Evolutionary conservation across 2,888 invertebrate species (phyloP).

Genomic region (Tetragnatha montana): DNA sequence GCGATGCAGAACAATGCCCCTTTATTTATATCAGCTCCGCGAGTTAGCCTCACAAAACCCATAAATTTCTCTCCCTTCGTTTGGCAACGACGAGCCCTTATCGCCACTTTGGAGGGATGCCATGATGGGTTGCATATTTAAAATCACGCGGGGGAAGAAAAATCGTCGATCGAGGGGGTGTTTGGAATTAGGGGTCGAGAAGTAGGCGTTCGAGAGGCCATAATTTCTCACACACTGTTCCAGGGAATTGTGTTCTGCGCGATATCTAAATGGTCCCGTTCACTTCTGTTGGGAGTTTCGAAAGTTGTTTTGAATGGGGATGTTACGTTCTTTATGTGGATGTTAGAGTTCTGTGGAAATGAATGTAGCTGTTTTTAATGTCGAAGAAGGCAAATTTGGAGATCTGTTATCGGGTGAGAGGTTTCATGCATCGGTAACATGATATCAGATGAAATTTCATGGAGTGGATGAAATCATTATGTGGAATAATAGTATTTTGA

Average conservation of each 20-base stretch:
- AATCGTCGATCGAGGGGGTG: conserved; percentile 9
- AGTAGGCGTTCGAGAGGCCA: background rate
- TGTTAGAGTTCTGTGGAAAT: too few relatives aligned
- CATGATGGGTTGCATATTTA: conserved; percentile 44
- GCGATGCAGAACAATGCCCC: conserved; percentile 44
- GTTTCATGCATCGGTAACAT: too few relatives aligned
- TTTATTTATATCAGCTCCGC: conserved; percentile 31
- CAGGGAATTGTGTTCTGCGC: background rate
- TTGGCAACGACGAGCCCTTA: conserved; percentile 26
- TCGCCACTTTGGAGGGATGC: conserved; percentile 30
- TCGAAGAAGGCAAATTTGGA: too few relatives aligned
- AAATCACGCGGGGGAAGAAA: conserved; percentile 16
- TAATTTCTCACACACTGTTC: background rate
- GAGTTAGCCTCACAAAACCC: conserved; percentile 25
- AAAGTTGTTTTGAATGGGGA: background rate
- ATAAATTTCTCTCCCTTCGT: conserved; percentile 26
- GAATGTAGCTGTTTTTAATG: too few relatives aligned
- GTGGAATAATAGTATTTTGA: too few relatives aligned
- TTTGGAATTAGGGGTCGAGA: background rate
- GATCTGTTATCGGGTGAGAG: too few relatives aligned
- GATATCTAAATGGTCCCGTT: background rate
- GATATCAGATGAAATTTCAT: too few relatives aligned
- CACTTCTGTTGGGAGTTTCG: background rate
- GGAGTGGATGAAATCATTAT: too few relatives aligned
- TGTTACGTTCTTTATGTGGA: background rate